Evolutionary conservation across 2,113 vertebrate species (phyloP).

Genomic region (Boulengeromyrus knoepffleri): DNA sequence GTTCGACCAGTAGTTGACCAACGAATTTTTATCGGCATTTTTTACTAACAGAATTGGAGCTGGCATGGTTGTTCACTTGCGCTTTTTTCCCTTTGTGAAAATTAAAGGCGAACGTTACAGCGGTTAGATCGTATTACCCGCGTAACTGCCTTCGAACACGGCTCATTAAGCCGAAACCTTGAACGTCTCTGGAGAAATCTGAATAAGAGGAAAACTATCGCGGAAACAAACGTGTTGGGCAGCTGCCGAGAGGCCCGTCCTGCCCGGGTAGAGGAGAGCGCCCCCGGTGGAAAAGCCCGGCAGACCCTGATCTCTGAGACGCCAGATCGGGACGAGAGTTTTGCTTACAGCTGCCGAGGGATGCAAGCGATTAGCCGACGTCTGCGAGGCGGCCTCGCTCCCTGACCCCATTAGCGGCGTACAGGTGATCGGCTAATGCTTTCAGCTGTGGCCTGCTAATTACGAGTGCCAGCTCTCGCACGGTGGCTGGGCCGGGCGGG

Average conservation of each 20-base stretch:
- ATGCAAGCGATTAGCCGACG: conserved; percentile 33
- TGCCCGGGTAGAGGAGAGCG: background rate
- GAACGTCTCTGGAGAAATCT: background rate
- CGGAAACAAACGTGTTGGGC: background rate
- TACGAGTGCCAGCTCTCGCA: conserved; percentile 27
- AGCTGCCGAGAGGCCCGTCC: background rate
- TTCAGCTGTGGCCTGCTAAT: conserved; percentile 45
- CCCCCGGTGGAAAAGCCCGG: background rate
- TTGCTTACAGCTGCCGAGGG: conserved; percentile 34
- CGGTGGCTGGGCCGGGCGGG: conserved; percentile 15
- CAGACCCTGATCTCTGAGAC: background rate
- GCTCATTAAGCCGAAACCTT: conserved; percentile 4
- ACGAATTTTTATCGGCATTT: background rate
- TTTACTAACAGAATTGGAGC: background rate
- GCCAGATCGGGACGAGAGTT: conserved; percentile 32
- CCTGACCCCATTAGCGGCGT: conserved; percentile 47
- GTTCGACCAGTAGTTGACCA: background rate
- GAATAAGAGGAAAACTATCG: background rate
- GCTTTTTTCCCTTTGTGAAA: background rate
- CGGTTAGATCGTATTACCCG: background rate
- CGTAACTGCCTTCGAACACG: conserved; percentile 2
- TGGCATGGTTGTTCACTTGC: background rate
- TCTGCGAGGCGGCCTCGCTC: conserved; percentile 29
- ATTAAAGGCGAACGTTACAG: background rate
- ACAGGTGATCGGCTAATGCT: conserved; percentile 56